Evolutionary conservation across 1,140 invertebrate species (phyloP).

Genomic region (Dryas iulia): DNA sequence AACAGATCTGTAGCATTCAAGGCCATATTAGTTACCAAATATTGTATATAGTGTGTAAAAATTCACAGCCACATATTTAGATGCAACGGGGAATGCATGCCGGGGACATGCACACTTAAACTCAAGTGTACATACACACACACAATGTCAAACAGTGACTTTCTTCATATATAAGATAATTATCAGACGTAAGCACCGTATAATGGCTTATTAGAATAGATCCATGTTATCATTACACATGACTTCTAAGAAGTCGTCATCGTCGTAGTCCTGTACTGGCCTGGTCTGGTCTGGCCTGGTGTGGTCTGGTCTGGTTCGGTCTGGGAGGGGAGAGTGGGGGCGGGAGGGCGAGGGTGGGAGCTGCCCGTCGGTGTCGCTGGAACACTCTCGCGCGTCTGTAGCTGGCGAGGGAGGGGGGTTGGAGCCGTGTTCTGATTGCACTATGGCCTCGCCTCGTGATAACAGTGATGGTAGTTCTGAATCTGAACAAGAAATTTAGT

Average conservation of each 20-base stretch:
- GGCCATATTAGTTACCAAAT: slow-evolving; percentile 10
- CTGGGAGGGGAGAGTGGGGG: slow-evolving; percentile 35
- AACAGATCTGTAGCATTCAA: slow-evolving; percentile 16
- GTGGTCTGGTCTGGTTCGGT: no score
- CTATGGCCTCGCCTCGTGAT: slow-evolving; percentile 64
- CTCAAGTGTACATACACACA: not conserved
- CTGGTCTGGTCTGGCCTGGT: no score
- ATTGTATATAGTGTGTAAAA: slow-evolving; percentile 26
- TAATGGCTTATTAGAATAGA: slow-evolving; percentile 75
- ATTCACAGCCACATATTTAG: slow-evolving; percentile 30
- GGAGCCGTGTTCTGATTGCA: slow-evolving; percentile 76
- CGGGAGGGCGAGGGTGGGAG: slow-evolving; percentile 44
- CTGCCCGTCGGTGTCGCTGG: slow-evolving; percentile 82
- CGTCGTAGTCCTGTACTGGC: slow-evolving; percentile 75
- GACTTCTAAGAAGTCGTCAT: slow-evolving; percentile 87
- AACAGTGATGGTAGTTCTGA: slow-evolving; percentile 64
- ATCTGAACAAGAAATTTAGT: slow-evolving; percentile 45
- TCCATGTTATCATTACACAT: slow-evolving; percentile 87
- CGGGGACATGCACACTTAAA: not conserved
- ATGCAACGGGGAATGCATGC: slow-evolving; percentile 21
- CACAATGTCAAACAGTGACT: slow-evolving; percentile 1
- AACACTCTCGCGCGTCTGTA: slow-evolving; percentile 86
- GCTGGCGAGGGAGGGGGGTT: slow-evolving; percentile 90
- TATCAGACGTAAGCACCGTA: slow-evolving; percentile 16
- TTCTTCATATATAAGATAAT: not conserved